Conservation (phyloP, 2,113 vertebrate species). For the Gadus macrocephalus region DNA sequence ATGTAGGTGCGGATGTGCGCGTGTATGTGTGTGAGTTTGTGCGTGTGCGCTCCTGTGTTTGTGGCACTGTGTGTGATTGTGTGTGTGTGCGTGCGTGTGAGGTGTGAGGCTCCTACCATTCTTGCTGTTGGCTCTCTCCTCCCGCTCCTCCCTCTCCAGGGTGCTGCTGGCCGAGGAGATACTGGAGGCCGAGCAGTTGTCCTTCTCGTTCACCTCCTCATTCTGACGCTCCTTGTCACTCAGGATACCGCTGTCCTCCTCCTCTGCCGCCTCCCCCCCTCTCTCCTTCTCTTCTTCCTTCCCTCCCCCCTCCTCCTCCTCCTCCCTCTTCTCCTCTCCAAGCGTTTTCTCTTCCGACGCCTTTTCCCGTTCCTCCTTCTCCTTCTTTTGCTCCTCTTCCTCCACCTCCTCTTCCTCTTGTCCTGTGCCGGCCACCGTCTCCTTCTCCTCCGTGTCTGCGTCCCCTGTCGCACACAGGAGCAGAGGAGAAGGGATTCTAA, state of each 20-base stretch:
- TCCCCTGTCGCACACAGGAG: slow-evolving; percentile 42
- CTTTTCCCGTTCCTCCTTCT: slow-evolving; percentile 50
- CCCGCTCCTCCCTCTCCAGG: slow-evolving; percentile 89
- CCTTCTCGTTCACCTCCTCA: slow-evolving; percentile 94
- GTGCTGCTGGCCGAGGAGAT: slow-evolving; percentile 96
- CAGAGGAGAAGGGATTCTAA: neutral
- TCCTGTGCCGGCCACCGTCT: slow-evolving; percentile 12
- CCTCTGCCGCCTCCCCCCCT: slow-evolving; percentile 69
- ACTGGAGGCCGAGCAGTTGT: slow-evolving; percentile 87
- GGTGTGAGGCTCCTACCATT: slow-evolving; percentile 68
- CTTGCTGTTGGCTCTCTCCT: slow-evolving; percentile 80
- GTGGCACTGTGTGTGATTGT: too few species aligned
- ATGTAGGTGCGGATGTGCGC: too few species aligned
- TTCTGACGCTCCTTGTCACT: slow-evolving; percentile 93
- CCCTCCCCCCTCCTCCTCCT: slow-evolving; percentile 58
- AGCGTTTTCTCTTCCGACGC: slow-evolving; percentile 40
- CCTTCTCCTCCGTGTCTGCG: slow-evolving; percentile 41
- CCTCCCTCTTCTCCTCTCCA: slow-evolving; percentile 48
- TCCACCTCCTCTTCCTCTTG: slow-evolving; percentile 38
- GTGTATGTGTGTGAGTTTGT: too few species aligned
- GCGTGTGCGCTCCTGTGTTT: too few species aligned
- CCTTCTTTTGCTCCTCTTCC: slow-evolving; percentile 18
- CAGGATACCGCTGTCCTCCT: slow-evolving; percentile 86
- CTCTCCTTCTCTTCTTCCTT: slow-evolving; percentile 43
- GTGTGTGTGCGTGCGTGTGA: too few species aligned